Percentiles rank a stretch among this genome's conserved stretches.
Conservation (phyloP, 2,888 invertebrate species). For the Coleophora deauratella region DNA sequence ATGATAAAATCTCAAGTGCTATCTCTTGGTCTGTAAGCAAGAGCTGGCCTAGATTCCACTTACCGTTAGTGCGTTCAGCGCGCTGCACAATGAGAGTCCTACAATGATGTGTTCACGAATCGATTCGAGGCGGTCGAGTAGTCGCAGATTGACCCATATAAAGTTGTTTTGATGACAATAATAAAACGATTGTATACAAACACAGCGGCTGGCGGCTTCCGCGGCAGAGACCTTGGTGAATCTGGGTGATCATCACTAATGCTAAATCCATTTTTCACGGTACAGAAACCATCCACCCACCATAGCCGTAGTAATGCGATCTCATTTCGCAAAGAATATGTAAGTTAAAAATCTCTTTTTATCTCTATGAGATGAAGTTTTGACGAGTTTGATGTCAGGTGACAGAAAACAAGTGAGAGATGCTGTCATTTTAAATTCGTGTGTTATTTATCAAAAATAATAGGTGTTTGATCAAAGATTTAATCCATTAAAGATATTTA, state of each 20-base stretch:
- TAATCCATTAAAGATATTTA: no score
- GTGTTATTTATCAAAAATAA: conserved; percentile 19
- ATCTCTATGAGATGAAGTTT: no score
- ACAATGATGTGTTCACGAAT: conserved; percentile 22
- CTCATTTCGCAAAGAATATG: no score
- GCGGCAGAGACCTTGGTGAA: no score
- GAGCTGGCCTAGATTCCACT: conserved; percentile 22
- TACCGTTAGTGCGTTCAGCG: conserved; percentile 24
- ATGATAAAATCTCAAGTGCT: no score
- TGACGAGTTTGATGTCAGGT: no score
- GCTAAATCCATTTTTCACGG: conserved; percentile 5
- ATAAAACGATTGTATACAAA: neutral
- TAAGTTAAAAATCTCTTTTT: no score
- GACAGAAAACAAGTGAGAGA: conserved; percentile 38
- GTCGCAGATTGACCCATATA: conserved; percentile 25
- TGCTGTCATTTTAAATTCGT: conserved; percentile 22
- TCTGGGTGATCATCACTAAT: conserved; percentile 2
- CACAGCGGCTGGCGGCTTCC: no score
- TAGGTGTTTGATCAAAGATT: conserved; percentile 1
- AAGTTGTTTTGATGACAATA: conserved; percentile 12
- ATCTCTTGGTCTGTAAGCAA: neutral
- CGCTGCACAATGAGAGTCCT: conserved; percentile 11
- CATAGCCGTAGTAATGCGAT: no score
- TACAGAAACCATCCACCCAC: no score
- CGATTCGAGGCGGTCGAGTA: conserved; percentile 35